Evolutionary conservation across 2,797 vertebrate species (phyloP).

Genomic region (Emydoidea blandingii): DNA sequence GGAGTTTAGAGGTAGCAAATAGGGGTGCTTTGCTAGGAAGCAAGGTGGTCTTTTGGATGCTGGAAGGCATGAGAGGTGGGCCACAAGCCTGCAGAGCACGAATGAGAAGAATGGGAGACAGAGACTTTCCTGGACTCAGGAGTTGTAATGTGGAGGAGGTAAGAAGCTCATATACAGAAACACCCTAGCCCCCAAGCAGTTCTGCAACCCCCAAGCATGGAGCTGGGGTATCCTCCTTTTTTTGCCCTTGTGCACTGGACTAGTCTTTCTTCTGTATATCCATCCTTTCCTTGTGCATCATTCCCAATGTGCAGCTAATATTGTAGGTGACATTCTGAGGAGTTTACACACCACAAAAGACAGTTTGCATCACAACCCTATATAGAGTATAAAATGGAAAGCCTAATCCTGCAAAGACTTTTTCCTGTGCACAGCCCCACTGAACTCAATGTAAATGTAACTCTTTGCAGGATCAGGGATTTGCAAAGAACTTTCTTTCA

Average conservation of each 20-base stretch:
- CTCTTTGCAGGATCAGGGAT: background rate
- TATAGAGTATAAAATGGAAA: background rate
- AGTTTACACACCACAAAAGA: background rate
- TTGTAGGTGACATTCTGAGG: accelerated
- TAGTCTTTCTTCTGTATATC: background rate
- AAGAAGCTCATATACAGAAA: background rate
- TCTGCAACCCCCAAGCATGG: background rate
- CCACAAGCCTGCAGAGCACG: background rate
- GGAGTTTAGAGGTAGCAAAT: background rate
- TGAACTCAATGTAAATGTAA: accelerated
- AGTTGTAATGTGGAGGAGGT: background rate
- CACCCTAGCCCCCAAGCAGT: background rate
- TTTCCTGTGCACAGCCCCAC: background rate
- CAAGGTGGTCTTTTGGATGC: background rate
- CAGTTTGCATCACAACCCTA: background rate
- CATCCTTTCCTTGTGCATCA: background rate
- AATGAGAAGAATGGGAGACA: background rate
- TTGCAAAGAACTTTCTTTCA: background rate
- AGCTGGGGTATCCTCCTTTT: background rate
- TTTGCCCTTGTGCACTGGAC: background rate
- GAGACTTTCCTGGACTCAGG: background rate
- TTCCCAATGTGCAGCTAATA: background rate
- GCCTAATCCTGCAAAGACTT: accelerated
- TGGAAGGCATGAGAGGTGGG: background rate
- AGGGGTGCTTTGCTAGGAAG: background rate